Conservation (phyloP, 2,797 vertebrate species). For the Oryzias dopingdopingensis region DNA sequence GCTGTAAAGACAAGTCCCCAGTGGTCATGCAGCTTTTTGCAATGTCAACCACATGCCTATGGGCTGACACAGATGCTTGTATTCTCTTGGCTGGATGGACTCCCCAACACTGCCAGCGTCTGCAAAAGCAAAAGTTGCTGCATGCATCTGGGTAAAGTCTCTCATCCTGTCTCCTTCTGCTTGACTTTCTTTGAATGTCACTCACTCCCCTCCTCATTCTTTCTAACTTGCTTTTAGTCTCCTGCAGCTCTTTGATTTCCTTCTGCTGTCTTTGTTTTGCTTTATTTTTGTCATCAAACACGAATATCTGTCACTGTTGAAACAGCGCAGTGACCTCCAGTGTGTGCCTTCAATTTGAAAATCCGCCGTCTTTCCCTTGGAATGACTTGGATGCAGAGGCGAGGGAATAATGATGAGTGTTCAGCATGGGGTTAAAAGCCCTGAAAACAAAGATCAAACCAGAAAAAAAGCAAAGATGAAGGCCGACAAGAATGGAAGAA, state of each 20-base stretch:
- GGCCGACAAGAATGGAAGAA: constrained; percentile 8
- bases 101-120: constrained; percentile 38
- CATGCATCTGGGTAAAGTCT: constrained; percentile 30
- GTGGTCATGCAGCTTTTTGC: constrained; percentile 55
- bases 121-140: constrained; percentile 40
- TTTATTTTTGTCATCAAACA: constrained; percentile 52
- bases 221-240: constrained; percentile 8
- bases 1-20: constrained; percentile 50
- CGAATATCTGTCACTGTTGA: constrained; percentile 46
- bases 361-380: constrained; percentile 21
- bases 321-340: constrained; percentile 42
- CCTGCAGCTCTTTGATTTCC: constrained; percentile 11
- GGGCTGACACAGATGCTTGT: constrained; percentile 59
- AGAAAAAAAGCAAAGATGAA: constrained; percentile 23
- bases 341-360: constrained; percentile 38
- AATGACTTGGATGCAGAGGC: constrained; percentile 22
- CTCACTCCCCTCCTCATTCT: constrained; percentile 12
- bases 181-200: constrained; percentile 22
- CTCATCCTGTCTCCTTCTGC: constrained; percentile 14
- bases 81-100: constrained; percentile 44
- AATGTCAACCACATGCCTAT: constrained; percentile 60
- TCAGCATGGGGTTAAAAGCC: constrained; percentile 24
- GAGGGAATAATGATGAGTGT: constrained; percentile 29
- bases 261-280: constrained; percentile 23
- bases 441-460: constrained; percentile 33